These are phyloP conservation scores for Drosophila stalkeri DNA, from an alignment of 2,888 invertebrate genomes.

Conservation along the genomic window DNA sequence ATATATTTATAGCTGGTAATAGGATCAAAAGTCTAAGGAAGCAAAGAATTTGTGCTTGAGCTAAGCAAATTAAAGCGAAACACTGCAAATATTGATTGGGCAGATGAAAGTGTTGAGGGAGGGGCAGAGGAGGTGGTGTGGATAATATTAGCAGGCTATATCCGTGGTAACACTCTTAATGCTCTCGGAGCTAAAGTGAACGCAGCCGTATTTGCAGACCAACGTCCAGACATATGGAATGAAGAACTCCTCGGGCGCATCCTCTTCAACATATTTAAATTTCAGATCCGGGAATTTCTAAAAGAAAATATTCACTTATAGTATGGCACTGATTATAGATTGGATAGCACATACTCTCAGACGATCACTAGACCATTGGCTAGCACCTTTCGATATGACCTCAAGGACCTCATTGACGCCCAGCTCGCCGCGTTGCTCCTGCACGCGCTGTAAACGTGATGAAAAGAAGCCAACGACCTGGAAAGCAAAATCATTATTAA, in stretches of 20 bases:
- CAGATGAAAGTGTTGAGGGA: background rate
- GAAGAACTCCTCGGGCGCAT: constrained; percentile 99
- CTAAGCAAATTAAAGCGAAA: constrained; percentile 40
- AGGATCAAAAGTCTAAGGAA: constrained; percentile 29
- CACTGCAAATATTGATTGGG: constrained; percentile 10
- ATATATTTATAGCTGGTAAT: constrained; percentile 4
- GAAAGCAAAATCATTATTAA: background rate
- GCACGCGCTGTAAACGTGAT: constrained; percentile 87
- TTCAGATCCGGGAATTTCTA: constrained; percentile 99
- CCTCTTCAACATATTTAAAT: constrained; percentile 99
- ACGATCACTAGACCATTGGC: constrained; percentile 97
- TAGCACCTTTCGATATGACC: constrained; percentile 95
- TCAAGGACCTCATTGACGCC: constrained; percentile 95
- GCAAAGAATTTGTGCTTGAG: constrained; percentile 30
- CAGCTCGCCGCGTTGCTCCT: constrained; percentile 89
- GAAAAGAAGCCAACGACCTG: constrained; percentile 89
- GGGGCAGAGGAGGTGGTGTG: background rate
- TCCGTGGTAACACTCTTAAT: constrained; percentile 84
- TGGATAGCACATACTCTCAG: constrained; percentile 89
- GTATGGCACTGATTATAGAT: background rate
- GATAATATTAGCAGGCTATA: constrained; percentile 84
- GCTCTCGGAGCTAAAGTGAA: constrained; percentile 85
- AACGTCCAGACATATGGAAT: constrained; percentile 99
- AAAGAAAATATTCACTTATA: background rate
- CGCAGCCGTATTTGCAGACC: constrained; percentile 88